A percentile compares a stretch with the other conserved stretches of the same genome.
Evolutionary conservation across 2,888 invertebrate genomes (phyloP).

Genomic region (Hirtodrosophila confusa): DNA sequence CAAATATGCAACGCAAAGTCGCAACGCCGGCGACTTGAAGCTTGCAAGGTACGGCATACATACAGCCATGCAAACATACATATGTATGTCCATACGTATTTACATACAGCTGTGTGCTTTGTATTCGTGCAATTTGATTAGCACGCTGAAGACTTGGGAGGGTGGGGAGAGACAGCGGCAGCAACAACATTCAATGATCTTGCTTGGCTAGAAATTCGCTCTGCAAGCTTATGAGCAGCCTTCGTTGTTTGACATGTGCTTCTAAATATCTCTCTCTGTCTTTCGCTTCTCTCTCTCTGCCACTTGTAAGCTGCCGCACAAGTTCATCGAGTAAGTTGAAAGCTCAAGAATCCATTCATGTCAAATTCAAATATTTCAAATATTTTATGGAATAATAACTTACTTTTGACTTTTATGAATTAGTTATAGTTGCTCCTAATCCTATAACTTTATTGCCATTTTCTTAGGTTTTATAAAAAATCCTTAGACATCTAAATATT

Average conservation of each 20-base stretch:
- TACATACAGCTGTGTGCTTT: constrained; percentile 14
- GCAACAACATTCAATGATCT: constrained; percentile 2
- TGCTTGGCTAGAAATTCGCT: constrained; percentile 17
- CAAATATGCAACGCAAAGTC: constrained; percentile 46
- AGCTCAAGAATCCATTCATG: neutral
- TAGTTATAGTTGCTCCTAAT: too few species aligned
- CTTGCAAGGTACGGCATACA: neutral
- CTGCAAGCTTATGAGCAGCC: constrained; percentile 19
- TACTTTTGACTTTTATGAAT: too few species aligned
- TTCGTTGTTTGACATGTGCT: constrained; percentile 15
- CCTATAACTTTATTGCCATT: too few species aligned
- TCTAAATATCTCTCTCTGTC: neutral
- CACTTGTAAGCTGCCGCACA: neutral
- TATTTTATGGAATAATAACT: too few species aligned
- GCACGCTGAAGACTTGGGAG: constrained; percentile 23
- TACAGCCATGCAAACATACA: neutral
- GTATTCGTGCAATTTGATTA: constrained; percentile 47
- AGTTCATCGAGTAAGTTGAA: neutral
- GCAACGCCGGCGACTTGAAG: too few species aligned
- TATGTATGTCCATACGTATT: too few species aligned
- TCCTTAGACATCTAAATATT: too few species aligned
- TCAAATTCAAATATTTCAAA: neutral
- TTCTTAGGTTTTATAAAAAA: too few species aligned
- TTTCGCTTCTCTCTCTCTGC: neutral
- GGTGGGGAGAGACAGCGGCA: constrained; percentile 10